Evolutionary conservation across 2,113 vertebrate genomes (phyloP).

Genomic region (Actenoides hombroni): DNA sequence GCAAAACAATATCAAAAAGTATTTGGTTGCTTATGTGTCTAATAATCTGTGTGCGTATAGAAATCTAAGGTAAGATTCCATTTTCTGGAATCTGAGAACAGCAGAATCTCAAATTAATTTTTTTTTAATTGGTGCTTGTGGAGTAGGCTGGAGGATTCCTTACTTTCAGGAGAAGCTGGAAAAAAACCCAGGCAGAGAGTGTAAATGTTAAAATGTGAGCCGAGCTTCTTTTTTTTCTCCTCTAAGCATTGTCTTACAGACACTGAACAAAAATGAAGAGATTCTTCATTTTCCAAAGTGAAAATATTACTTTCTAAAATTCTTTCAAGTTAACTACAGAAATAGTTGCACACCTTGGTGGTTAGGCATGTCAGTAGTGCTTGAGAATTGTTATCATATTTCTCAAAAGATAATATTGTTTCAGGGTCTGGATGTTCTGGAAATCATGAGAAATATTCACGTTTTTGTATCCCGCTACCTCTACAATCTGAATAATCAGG

Average conservation of each 20-base stretch:
- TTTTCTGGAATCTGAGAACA: background rate
- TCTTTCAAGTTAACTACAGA: background rate
- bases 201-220: background rate
- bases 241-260: background rate
- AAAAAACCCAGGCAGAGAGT: background rate
- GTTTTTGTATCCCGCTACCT: conserved; percentile 98
- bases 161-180: background rate
- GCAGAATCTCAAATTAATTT: background rate
- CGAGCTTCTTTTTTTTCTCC: background rate
- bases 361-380: background rate
- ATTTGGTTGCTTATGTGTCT: background rate
- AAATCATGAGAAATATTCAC: conserved; percentile 99
- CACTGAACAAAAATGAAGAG: background rate
- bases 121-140: background rate
- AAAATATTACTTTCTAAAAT: background rate
- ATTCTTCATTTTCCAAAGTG: background rate
- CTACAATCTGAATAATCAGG: conserved; percentile 99
- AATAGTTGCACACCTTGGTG: background rate
- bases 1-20: background rate
- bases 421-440: conserved; percentile 95
- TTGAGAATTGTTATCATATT: background rate
- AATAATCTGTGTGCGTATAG: background rate
- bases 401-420: conserved; percentile 36
- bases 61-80: background rate
- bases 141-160: background rate